Percentiles rank a stretch among this genome's conserved stretches.
phyloP scores from a whole-genome alignment of 92 coral and sea anemone species.

The Phenganax subtilis region DNA sequence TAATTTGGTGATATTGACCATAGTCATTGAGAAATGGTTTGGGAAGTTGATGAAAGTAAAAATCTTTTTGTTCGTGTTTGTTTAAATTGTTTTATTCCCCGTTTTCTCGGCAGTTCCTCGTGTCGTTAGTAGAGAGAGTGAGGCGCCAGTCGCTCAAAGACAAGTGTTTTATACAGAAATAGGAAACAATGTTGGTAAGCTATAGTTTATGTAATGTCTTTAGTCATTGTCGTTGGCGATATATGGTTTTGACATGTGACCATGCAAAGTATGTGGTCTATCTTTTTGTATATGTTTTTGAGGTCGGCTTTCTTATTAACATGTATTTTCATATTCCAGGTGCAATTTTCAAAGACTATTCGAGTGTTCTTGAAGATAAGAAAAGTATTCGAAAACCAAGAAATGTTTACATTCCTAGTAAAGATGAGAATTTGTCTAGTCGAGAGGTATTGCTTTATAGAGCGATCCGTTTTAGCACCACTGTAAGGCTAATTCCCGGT shows the following conservation, averaged over 20 bases:
- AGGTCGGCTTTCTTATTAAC: background rate
- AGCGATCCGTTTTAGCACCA: too few relatives aligned
- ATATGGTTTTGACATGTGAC: too few relatives aligned
- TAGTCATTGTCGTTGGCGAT: too few relatives aligned
- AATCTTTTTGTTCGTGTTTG: background rate
- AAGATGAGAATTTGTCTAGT: slow-evolving; percentile 80
- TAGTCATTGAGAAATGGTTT: background rate
- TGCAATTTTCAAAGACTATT: slow-evolving; percentile 74
- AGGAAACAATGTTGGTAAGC: slow-evolving; percentile 86
- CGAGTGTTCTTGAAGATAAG: slow-evolving; percentile 44
- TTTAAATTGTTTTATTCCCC: background rate
- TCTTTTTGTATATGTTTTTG: background rate
- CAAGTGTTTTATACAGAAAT: slow-evolving; percentile 89
- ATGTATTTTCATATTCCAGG: slow-evolving; percentile 50
- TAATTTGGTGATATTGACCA: too few relatives aligned
- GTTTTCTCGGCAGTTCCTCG: slow-evolving; percentile 60
- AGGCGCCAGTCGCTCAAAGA: slow-evolving; percentile 61
- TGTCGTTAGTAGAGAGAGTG: slow-evolving; percentile 59
- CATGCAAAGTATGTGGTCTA: background rate
- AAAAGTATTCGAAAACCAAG: slow-evolving; percentile 66
- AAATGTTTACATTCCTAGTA: slow-evolving; percentile 75
- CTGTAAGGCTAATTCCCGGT: too few relatives aligned
- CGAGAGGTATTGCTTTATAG: slow-evolving; percentile 63
- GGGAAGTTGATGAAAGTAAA: background rate
- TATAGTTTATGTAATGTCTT: too few relatives aligned